phyloP scores from a whole-genome alignment of 2,797 vertebrate species.

The Anguilla marmorata region DNA sequence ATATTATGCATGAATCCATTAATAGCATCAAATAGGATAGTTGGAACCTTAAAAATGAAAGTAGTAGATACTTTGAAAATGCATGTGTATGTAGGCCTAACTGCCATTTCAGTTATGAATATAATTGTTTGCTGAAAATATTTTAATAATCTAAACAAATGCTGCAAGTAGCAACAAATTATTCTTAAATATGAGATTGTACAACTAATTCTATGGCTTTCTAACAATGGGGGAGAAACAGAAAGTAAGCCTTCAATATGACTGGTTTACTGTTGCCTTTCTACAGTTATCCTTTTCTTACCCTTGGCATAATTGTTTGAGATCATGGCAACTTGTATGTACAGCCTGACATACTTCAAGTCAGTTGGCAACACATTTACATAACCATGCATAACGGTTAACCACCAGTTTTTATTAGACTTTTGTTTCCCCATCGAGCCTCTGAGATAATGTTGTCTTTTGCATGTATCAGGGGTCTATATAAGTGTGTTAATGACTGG shows the following conservation, averaged over 20 bases:
- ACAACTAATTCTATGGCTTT: background rate
- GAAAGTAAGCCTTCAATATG: background rate
- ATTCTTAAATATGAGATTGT: background rate
- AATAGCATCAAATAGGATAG: background rate
- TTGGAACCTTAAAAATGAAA: background rate
- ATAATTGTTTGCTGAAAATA: too few species aligned
- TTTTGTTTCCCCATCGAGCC: background rate
- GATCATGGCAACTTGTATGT: background rate
- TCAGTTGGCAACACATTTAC: background rate
- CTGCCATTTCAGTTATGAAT: background rate
- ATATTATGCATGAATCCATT: background rate
- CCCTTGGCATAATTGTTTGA: background rate
- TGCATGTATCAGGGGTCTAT: background rate
- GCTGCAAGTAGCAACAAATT: background rate
- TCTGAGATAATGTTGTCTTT: background rate
- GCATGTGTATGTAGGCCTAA: background rate
- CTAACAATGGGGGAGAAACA: background rate
- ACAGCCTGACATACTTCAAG: background rate
- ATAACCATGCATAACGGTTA: background rate
- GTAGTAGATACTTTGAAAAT: background rate
- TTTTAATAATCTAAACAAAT: too few species aligned
- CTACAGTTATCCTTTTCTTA: background rate
- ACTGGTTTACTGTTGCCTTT: background rate
- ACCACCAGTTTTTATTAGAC: too few species aligned
- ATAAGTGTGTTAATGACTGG: background rate